Evolutionary conservation across 2,113 vertebrate genomes (phyloP).

Genomic region (Nothocercus julius): DNA sequence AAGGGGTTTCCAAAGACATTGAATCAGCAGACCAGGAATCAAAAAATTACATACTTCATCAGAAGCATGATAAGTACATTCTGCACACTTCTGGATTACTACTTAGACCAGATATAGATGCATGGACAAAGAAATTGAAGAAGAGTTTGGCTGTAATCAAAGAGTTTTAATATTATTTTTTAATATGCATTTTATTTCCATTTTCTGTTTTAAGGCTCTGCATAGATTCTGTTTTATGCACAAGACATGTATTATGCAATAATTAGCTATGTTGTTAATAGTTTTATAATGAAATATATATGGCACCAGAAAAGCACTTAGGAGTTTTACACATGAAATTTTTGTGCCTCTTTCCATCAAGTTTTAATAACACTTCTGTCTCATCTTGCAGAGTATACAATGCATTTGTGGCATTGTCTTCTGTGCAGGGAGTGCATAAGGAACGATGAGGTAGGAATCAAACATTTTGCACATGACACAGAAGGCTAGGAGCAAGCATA

Average conservation of each 20-base stretch:
- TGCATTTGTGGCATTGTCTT: neutral
- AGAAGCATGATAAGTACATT: neutral
- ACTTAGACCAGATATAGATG: neutral
- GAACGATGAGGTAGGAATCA: neutral
- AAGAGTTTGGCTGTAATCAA: neutral
- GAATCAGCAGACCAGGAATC: neutral
- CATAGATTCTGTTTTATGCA: neutral
- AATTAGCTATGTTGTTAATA: neutral
- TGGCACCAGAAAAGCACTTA: neutral
- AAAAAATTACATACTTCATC: neutral
- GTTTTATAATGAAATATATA: constrained; percentile 25
- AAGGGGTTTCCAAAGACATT: neutral
- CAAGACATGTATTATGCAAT: neutral
- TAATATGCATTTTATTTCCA: neutral
- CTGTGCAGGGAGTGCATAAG: neutral
- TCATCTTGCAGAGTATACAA: neutral
- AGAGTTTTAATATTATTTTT: neutral
- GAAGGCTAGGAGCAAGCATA: neutral
- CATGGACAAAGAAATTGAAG: neutral
- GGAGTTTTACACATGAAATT: neutral
- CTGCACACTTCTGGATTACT: neutral
- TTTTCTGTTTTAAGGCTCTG: neutral
- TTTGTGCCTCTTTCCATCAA: neutral
- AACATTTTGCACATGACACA: neutral
- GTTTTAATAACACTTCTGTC: neutral